phyloP scores from a whole-genome alignment of 1,140 invertebrate species.

The Melitaea cinxia region DNA sequence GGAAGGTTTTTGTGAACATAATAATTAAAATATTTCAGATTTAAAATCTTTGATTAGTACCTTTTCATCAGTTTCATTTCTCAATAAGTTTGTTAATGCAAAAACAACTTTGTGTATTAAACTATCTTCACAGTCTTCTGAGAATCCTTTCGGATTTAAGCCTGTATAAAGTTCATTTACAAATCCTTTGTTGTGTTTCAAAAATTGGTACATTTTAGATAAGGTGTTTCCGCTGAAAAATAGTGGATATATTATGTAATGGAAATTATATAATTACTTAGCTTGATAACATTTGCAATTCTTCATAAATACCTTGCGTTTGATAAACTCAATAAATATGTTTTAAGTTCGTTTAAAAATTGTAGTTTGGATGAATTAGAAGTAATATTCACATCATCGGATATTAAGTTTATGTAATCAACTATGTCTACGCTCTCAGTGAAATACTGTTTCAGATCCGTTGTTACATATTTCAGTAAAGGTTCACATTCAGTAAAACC shows the following conservation, averaged over 20 bases:
- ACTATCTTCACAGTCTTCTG: constrained; percentile 66
- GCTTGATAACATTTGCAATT: neutral
- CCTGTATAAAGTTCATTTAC: constrained; percentile 45
- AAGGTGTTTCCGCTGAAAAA: constrained; percentile 60
- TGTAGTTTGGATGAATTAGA: constrained; percentile 24
- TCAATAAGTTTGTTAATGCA: constrained; percentile 52
- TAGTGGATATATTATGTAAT: neutral
- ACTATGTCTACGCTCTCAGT: constrained; percentile 54
- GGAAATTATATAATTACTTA: constrained; percentile 8
- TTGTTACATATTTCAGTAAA: constrained; percentile 50
- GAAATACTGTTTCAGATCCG: constrained; percentile 53
- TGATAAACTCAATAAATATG: constrained; percentile 42
- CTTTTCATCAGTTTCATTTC: constrained; percentile 55
- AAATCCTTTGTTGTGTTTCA: constrained; percentile 52
- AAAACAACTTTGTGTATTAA: constrained; percentile 60
- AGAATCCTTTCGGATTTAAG: constrained; percentile 59
- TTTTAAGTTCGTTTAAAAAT: constrained; percentile 52
- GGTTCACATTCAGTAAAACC: constrained; percentile 44
- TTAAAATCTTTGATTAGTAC: too few species aligned
- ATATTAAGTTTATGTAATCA: constrained; percentile 48
- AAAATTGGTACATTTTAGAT: constrained; percentile 48
- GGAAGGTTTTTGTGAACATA: too few species aligned
- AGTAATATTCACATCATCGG: constrained; percentile 30
- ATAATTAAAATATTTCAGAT: too few species aligned
- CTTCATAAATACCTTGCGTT: constrained; percentile 52